These are phyloP conservation scores for Epiblema foenella DNA, from an alignment of 2,888 invertebrate species.

Conservation along the genomic window DNA sequence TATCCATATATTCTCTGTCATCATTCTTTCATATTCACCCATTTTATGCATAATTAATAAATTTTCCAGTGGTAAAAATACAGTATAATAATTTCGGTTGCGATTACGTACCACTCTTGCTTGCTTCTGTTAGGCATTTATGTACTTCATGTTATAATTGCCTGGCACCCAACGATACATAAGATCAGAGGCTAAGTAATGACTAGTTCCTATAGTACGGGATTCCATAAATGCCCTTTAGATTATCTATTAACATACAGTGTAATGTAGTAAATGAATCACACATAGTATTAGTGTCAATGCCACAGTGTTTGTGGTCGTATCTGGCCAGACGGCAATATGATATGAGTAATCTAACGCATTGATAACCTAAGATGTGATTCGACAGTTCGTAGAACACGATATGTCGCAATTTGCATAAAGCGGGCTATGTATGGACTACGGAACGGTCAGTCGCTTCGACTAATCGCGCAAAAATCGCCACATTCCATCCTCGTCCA, in stretches of 20 bases:
- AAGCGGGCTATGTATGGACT: not conserved
- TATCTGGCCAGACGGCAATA: conserved; percentile 66
- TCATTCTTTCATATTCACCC: too few relatives aligned
- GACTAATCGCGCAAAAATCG: not conserved
- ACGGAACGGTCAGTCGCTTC: not conserved
- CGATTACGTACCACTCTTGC: not conserved
- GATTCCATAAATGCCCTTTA: conserved; percentile 4
- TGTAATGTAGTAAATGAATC: conserved; percentile 40
- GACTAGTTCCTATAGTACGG: not conserved
- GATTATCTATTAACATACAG: conserved; percentile 9
- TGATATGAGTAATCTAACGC: conserved; percentile 60
- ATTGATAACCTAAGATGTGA: conserved; percentile 51
- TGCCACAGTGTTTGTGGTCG: conserved; percentile 76
- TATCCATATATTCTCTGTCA: too few relatives aligned
- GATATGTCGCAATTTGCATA: conserved; percentile 43
- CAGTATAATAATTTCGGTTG: not conserved
- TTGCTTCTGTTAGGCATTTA: not conserved
- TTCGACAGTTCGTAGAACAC: conserved; percentile 44
- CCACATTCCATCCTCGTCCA: not conserved
- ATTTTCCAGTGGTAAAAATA: too few relatives aligned
- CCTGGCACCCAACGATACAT: not conserved
- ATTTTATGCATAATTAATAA: too few relatives aligned
- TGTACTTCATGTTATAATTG: not conserved
- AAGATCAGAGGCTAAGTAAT: too few relatives aligned
- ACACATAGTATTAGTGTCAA: conserved; percentile 72